phyloP scores from a whole-genome alignment of 2,113 vertebrate genomes.

The Pseudorectes ferrugineus region DNA sequence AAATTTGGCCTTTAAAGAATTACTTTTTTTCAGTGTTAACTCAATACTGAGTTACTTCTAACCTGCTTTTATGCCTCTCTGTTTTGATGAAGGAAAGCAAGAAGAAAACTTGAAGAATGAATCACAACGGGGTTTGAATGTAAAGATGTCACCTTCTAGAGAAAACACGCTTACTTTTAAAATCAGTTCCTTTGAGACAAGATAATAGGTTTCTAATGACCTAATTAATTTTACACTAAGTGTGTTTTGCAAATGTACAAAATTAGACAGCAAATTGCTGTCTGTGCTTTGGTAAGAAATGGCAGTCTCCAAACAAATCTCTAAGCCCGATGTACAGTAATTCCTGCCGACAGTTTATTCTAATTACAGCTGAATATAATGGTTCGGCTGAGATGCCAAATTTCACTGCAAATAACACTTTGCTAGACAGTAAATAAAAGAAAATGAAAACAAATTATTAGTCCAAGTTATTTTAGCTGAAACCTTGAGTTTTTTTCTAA shows the following conservation, averaged over 20 bases:
- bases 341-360: neutral
- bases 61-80: neutral
- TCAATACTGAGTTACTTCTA: neutral
- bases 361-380: conserved; percentile 39
- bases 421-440: neutral
- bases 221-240: conserved; percentile 47
- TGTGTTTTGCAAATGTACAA: neutral
- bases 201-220: conserved; percentile 50
- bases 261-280: conserved; percentile 33
- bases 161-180: neutral
- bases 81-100: neutral
- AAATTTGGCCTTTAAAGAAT: neutral
- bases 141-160: neutral
- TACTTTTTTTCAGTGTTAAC: neutral
- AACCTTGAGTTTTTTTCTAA: neutral
- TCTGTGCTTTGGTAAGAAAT: conserved; percentile 17
- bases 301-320: conserved; percentile 23
- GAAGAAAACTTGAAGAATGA: neutral
- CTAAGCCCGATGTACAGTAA: neutral
- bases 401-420: neutral
- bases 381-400: conserved; percentile 11
- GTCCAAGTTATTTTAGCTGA: neutral
- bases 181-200: neutral
- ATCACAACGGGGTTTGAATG: neutral
- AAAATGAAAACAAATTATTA: neutral